Conservation (phyloP, 2,888 invertebrate species). For the Blastobasis lacticolella region DNA sequence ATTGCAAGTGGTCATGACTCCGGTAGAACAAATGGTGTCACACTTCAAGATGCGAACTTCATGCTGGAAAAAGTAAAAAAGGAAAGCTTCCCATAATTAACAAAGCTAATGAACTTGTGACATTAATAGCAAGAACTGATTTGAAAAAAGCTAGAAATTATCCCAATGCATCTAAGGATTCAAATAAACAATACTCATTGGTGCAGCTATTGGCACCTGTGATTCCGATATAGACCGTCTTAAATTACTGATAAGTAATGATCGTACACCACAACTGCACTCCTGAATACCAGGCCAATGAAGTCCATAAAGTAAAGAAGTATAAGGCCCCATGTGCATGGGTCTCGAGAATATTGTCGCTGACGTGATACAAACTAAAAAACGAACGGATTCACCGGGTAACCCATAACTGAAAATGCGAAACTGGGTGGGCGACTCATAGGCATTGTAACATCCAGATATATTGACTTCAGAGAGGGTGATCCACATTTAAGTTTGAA, state of each 20-base stretch:
- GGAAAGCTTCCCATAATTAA: slow-evolving; percentile 80
- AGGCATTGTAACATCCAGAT: too few relatives aligned
- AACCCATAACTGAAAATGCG: slow-evolving; percentile 96
- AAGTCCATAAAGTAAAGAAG: slow-evolving; percentile 98
- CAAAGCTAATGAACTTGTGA: slow-evolving; percentile 91
- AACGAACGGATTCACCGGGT: slow-evolving; percentile 96
- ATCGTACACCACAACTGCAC: too few relatives aligned
- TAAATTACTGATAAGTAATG: slow-evolving; percentile 91
- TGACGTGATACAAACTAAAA: slow-evolving; percentile 93
- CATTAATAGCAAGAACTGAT: too few relatives aligned
- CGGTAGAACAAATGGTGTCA: slow-evolving; percentile 86
- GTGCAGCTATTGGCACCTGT: slow-evolving; percentile 58
- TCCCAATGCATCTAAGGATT: slow-evolving; percentile 97
- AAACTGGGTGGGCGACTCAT: too few relatives aligned
- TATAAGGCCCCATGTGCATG: slow-evolving; percentile 98
- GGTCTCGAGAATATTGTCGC: slow-evolving; percentile 90
- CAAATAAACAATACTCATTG: slow-evolving; percentile 90
- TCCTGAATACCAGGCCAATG: too few relatives aligned
- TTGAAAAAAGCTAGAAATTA: slow-evolving; percentile 97
- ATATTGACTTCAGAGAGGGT: slow-evolving; percentile 92
- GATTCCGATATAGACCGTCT: slow-evolving; percentile 89
- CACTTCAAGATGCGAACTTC: slow-evolving; percentile 90
- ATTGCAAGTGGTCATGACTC: too few relatives aligned
- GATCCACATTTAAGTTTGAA: slow-evolving; percentile 79
- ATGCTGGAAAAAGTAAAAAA: too few relatives aligned